Conservation (phyloP, 2,888 invertebrate species). For the Xestia rhomboidea region DNA sequence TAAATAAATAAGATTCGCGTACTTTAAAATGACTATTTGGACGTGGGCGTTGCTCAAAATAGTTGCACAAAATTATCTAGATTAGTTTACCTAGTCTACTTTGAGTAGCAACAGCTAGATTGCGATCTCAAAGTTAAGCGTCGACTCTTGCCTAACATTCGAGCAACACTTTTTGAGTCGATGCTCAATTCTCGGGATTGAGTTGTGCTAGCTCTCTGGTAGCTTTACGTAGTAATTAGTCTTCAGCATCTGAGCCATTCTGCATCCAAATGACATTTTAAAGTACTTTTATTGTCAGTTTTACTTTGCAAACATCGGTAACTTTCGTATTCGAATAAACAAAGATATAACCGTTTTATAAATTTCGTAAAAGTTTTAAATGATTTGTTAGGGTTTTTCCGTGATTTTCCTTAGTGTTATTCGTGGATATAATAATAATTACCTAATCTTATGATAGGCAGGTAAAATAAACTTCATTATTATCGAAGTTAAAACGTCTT, state of each 20-base stretch:
- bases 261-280: slow-evolving; percentile 67
- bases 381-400: slow-evolving; percentile 50
- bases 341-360: slow-evolving; percentile 45
- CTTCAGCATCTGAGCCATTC: slow-evolving; percentile 44
- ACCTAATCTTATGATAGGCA: slow-evolving; percentile 65
- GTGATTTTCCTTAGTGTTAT: slow-evolving; percentile 58
- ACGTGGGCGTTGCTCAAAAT: slow-evolving; percentile 50
- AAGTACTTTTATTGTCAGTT: slow-evolving; percentile 66
- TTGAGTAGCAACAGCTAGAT: slow-evolving; percentile 41
- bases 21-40: slow-evolving; percentile 78
- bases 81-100: slow-evolving; percentile 46
- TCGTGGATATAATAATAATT: slow-evolving; percentile 58
- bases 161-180: slow-evolving; percentile 8
- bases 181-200: slow-evolving; percentile 33
- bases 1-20: slow-evolving; percentile 79
- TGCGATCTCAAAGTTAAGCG: slow-evolving; percentile 21
- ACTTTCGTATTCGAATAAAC: slow-evolving; percentile 55
- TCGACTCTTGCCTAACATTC: slow-evolving; percentile 21
- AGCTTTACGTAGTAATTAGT: slow-evolving; percentile 50
- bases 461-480: slow-evolving; percentile 54
- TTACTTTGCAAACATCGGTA: slow-evolving; percentile 66
- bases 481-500: slow-evolving; percentile 42
- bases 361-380: slow-evolving; percentile 50
- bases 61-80: slow-evolving; percentile 56
- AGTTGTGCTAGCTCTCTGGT: slow-evolving; percentile 56